Percentiles rank a stretch among this genome's conserved stretches.
These are phyloP conservation scores for Erebia epiphron DNA, from an alignment of 2,888 invertebrate genomes.

Conservation along the genomic window DNA sequence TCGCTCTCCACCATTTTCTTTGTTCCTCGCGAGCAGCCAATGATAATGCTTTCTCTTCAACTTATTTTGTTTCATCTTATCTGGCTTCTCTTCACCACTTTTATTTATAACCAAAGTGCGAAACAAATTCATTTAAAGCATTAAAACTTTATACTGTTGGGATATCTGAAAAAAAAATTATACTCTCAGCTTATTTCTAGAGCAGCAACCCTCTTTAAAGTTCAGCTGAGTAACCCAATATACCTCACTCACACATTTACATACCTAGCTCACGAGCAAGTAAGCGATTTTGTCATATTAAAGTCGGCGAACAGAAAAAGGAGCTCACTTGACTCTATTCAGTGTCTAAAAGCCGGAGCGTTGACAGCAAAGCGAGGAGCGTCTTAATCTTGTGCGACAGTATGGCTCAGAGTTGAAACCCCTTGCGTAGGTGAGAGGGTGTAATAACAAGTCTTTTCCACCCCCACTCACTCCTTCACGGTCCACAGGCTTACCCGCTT, in stretches of 20 bases:
- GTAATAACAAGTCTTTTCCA: constrained; percentile 75
- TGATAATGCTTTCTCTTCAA: constrained; percentile 82
- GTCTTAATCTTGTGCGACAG: constrained; percentile 78
- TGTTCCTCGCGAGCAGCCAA: constrained; percentile 81
- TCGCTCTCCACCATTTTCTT: constrained; percentile 82
- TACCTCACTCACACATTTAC: background rate
- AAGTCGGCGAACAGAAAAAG: constrained; percentile 54
- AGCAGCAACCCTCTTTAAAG: background rate
- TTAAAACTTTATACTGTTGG: background rate
- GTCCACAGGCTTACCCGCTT: constrained; percentile 64
- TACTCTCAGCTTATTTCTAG: background rate
- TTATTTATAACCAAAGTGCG: constrained; percentile 78
- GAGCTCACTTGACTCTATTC: constrained; percentile 58
- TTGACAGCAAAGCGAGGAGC: constrained; percentile 72
- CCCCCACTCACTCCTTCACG: constrained; percentile 58
- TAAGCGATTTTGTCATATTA: constrained; percentile 49
- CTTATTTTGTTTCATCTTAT: constrained; percentile 81
- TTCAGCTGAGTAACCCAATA: background rate
- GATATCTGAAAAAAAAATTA: background rate
- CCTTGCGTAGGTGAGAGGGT: constrained; percentile 79
- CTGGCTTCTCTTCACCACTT: constrained; percentile 76
- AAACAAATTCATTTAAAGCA: constrained; percentile 52
- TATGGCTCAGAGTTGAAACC: constrained; percentile 68
- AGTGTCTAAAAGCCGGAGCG: constrained; percentile 64
- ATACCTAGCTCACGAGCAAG: constrained; percentile 10